Conservation (phyloP, 2,888 invertebrate genomes). For the Sminthurinus aureus region DNA sequence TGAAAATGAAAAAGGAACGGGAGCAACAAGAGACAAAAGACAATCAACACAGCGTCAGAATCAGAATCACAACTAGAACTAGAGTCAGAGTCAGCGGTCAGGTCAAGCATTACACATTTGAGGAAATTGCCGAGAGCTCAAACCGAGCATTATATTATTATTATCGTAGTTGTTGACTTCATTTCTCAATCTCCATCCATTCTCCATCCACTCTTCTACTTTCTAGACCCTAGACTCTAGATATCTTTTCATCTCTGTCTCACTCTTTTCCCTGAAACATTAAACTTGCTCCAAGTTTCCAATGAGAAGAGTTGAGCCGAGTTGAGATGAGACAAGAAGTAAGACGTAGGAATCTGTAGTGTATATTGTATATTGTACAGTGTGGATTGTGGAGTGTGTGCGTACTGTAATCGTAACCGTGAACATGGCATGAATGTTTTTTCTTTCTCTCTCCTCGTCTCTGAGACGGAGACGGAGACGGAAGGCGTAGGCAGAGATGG, state of each 20-base stretch:
- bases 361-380: neutral
- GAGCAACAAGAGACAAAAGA: neutral
- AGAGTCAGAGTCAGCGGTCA: neutral
- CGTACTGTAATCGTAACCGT: neutral
- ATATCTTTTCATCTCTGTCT: neutral
- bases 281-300: neutral
- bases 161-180: slow-evolving; percentile 16
- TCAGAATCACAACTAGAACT: too few species aligned
- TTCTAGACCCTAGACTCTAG: neutral
- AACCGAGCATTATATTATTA: slow-evolving; percentile 20
- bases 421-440: neutral
- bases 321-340: too few species aligned
- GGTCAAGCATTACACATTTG: neutral
- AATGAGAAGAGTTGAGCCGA: neutral
- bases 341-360: too few species aligned
- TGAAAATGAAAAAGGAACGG: neutral
- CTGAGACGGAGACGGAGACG: neutral
- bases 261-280: neutral
- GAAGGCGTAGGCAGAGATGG: too few species aligned
- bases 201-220: neutral
- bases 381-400: too few species aligned
- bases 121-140: neutral
- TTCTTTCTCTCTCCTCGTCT: too few species aligned
- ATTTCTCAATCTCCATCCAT: neutral
- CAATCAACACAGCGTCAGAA: neutral